Base-by-base conservation (phyloP, 2,113 vertebrate genomes). In the Ploceus nigricollis region DNA sequence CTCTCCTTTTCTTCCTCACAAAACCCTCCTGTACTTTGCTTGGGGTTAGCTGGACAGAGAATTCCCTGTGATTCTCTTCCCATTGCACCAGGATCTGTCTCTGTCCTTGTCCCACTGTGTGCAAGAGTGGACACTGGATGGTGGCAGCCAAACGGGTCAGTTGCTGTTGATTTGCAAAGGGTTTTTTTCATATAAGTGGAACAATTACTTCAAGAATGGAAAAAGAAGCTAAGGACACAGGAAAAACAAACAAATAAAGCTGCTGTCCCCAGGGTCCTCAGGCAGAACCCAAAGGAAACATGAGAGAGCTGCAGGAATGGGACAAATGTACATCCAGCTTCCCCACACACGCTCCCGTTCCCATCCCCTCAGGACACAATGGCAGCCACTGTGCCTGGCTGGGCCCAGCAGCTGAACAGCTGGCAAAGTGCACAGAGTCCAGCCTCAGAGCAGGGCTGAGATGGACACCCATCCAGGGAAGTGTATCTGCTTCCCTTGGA, bases 351-450 rank as follows among this genome's bases (percentile, higher is more conserved):
- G 0, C 45, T 82, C 63, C 75, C 1, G 0, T 66, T 80, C 31
- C 75, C 60, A 54, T 66, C 68, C 76, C 8, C 64, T 63, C 3
- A 3, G 83, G 69, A 75, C 44, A 93, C 91, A 95, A 84, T 90
- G 64, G 79, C 51, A 81, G 60, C 15, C 94, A 91, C 86, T 89
- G 89, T 95, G 91, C 44, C 79, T 54, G 47, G 44, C 79, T 37
- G 51, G 53, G 42, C 72, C 37, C 76, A 78, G 78, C 91, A 89
- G 88, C 92, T 93, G 89, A 78, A 75, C 87, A 89, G 88, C 94
- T 95, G 91, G 68, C 58, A 77, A 85, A 88, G 35, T 60, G n/a
- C 50, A 69, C 68, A 60, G 63, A 82, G 68, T 51, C 40, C 4
- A 53, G 81, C 53, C 60, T 42, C 76, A 48, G 44, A 75, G 60